Base-by-base conservation (phyloP, 2,113 vertebrate genomes). In the Oncorhynchus gorbuscha region DNA sequence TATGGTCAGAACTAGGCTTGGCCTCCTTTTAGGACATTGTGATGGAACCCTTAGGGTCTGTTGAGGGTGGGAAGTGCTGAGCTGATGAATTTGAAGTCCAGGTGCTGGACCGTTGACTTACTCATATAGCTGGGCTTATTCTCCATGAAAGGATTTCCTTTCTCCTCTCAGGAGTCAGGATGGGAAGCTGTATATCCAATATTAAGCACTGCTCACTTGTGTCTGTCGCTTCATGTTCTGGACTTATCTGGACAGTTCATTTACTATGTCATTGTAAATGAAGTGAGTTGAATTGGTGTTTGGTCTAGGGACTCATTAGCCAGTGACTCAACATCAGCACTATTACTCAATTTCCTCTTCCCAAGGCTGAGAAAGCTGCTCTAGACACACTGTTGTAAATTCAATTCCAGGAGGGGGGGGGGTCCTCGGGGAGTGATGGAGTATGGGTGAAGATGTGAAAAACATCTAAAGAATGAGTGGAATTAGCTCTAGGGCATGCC, bases 361-460 rank as follows among this genome's bases (percentile, higher is more conserved):
- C 45, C 61, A 67, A 1, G 14, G 71, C 51, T 84, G 55, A 65
- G 11, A 67, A 68, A 68, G 65, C 84, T 35, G 65, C 84, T 48
- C 18, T 58, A 75, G 59, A 73, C n/a, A 30, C 16, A 49, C 22
- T 7, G 24, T 76, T 81, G 78, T 35, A 35, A 35, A 35, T 35
- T 85, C 81, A 84, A 89, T 92, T 89, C 88, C 81, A 85, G 78
- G 24, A 69, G 28, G 12, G 48, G 20, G 0, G 39, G 39, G 39
- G 2, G 51, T 55, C 51, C 51, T 5, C 11, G 16, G 18, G 71
- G 8, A 45, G 18, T 20, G 49, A 72, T 39, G n/a, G 58, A 26
- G 14, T 49, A 24, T 39, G 28, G 22, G 76, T 62, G 12, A 26
- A 62, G 5, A n/a, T 24, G 26, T 62, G 13, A 62, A 62, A 20